A percentile compares a stretch with the other conserved stretches of the same genome.
Evolutionary conservation across 2,113 vertebrate genomes (phyloP).

Genomic region (Pachyramphus minor): DNA sequence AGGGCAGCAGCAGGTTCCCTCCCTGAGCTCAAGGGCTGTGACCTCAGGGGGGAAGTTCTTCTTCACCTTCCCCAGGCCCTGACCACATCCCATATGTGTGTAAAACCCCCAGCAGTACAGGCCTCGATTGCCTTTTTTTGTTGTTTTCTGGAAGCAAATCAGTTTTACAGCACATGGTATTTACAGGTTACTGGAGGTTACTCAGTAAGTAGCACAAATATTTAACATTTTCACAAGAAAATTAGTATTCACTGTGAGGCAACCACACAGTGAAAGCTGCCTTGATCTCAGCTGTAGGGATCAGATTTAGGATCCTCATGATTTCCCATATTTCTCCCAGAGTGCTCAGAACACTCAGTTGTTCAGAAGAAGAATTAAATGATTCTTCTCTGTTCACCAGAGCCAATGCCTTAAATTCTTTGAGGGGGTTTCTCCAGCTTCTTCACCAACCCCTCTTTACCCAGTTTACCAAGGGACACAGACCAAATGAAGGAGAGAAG

Average conservation of each 20-base stretch:
- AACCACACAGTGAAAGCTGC: neutral
- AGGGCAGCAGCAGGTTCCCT: neutral
- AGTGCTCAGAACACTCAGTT: neutral
- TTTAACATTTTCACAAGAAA: neutral
- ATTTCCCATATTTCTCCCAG: neutral
- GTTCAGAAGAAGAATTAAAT: neutral
- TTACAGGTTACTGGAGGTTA: neutral
- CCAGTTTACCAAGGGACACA: neutral
- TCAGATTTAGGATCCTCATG: neutral
- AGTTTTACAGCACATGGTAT: too few species aligned
- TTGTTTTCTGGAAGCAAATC: neutral
- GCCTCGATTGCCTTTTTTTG: neutral
- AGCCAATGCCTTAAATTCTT: neutral
- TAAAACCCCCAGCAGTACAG: neutral
- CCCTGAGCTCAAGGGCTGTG: neutral
- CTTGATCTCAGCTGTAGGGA: neutral
- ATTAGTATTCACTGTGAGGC: neutral
- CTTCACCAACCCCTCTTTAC: neutral
- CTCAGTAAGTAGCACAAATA: neutral
- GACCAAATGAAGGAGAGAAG: neutral
- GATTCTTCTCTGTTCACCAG: neutral
- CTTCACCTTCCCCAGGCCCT: neutral
- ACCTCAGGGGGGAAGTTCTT: neutral
- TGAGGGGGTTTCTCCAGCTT: neutral
- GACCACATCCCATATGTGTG: fast-evolving